A percentile compares a stretch with the other conserved stretches of the same genome.
Conservation (phyloP, 1,140 invertebrate genomes). For the Scaptomyza hsui region DNA sequence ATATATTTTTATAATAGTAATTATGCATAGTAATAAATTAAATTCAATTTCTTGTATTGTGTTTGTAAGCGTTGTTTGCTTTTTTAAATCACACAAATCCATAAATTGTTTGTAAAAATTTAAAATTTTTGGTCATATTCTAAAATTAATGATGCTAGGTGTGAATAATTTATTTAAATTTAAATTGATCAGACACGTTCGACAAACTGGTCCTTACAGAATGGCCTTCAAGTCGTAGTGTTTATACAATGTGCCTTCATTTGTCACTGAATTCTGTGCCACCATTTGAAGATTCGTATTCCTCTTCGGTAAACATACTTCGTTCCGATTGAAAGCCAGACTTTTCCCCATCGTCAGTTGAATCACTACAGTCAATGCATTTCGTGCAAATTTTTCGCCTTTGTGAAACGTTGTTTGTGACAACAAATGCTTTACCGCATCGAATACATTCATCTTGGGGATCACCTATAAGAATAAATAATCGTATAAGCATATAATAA, state of each 20-base stretch:
- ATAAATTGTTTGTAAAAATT: conserved; percentile 35
- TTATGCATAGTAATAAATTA: conserved; percentile 28
- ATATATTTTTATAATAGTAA: neutral
- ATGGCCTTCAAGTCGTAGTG: conserved; percentile 19
- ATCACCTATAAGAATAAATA: conserved; percentile 70
- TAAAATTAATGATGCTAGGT: conserved; percentile 25
- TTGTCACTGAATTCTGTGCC: conserved; percentile 51
- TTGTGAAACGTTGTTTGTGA: conserved; percentile 16
- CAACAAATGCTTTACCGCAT: conserved; percentile 82
- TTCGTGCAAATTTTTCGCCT: conserved; percentile 24
- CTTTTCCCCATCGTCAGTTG: conserved; percentile 23
- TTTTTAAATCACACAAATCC: conserved; percentile 32
- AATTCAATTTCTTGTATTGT: conserved; percentile 15
- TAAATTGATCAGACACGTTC: conserved; percentile 23
- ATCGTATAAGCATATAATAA: neutral
- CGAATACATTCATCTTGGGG: conserved; percentile 84
- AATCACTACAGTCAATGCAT: conserved; percentile 23
- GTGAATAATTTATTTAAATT: conserved; percentile 28
- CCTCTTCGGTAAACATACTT: conserved; percentile 32
- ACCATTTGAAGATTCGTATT: conserved; percentile 56
- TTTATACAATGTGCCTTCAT: conserved; percentile 17
- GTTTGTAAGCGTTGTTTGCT: conserved; percentile 32
- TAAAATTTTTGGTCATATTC: conserved; percentile 43
- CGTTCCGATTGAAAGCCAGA: conserved; percentile 33
- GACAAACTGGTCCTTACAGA: conserved; percentile 16